Conservation (phyloP, 2,797 vertebrate species). For the Scyliorhinus canicula region DNA sequence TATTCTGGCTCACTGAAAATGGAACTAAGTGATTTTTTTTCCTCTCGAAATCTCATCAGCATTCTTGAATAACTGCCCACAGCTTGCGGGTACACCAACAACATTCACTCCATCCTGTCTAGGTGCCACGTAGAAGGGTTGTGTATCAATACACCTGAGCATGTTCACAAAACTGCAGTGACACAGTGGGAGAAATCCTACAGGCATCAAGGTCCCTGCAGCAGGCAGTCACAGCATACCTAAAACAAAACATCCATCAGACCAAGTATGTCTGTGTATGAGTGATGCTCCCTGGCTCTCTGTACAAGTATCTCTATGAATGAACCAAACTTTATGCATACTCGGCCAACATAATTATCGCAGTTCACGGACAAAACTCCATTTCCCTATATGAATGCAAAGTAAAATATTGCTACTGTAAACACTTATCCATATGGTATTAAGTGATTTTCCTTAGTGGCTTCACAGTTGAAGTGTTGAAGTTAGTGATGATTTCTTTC, state of each 20-base stretch:
- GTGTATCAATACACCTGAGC: background rate
- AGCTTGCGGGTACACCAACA: background rate
- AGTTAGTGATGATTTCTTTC: background rate
- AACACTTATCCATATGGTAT: background rate
- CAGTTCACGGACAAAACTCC: constrained; percentile 1
- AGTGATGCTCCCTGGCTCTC: background rate
- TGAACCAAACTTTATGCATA: background rate
- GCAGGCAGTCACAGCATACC: background rate
- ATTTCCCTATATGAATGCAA: constrained; percentile 16
- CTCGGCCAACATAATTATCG: background rate
- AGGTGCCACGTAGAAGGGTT: background rate
- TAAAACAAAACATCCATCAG: background rate
- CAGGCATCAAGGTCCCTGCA: background rate
- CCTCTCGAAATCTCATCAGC: background rate
- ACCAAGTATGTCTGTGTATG: background rate
- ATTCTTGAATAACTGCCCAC: background rate
- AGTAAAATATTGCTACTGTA: constrained; percentile 17
- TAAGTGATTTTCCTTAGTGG: constrained; percentile 10
- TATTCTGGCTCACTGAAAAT: background rate
- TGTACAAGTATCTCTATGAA: background rate
- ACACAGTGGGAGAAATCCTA: background rate
- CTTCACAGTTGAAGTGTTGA: background rate
- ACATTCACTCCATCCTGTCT: background rate
- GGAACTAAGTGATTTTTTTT: background rate
- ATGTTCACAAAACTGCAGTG: background rate